Percentiles rank a stretch among this genome's conserved stretches.
Conservation (phyloP, 2,888 invertebrate genomes). For the Aphodius sticticus region DNA sequence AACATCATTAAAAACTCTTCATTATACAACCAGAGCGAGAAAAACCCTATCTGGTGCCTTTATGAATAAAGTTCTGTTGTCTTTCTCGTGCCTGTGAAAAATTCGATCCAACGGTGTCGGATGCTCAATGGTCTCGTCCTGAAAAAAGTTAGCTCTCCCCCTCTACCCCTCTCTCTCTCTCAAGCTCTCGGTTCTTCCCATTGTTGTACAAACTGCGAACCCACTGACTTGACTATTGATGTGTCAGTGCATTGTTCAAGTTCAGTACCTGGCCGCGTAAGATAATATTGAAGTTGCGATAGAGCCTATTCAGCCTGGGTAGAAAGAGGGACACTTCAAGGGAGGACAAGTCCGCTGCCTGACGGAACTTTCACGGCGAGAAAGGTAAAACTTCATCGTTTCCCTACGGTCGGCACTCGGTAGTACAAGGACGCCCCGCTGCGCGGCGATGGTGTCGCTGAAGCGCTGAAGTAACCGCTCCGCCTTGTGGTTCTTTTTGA, state of each 20-base stretch:
- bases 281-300: constrained; percentile 24
- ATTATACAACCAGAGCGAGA: not conserved
- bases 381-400: not conserved
- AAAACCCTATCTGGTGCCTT: not conserved
- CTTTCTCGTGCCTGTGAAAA: not conserved
- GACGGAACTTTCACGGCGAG: not conserved
- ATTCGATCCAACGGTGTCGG: not conserved
- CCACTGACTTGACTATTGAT: not conserved
- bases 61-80: not conserved
- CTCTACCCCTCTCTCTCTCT: no score
- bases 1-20: not conserved
- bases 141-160: not conserved
- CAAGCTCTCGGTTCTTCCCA: not conserved
- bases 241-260: constrained; percentile 15
- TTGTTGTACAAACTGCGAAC: not conserved
- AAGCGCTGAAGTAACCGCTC: not conserved
- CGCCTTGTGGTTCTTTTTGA: not conserved
- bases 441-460: not conserved
- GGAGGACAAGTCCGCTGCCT: not conserved
- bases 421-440: no score
- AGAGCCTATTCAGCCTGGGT: not conserved
- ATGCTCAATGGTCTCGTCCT: not conserved
- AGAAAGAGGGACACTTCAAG: constrained; percentile 1
- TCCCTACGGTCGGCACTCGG: not conserved
- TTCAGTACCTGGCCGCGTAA: constrained; percentile 20